Evolutionary conservation across 2,888 invertebrate genomes (phyloP), one percentile per base, ranked within the genome.

Genomic region (Zonitis immaculata): DNA sequence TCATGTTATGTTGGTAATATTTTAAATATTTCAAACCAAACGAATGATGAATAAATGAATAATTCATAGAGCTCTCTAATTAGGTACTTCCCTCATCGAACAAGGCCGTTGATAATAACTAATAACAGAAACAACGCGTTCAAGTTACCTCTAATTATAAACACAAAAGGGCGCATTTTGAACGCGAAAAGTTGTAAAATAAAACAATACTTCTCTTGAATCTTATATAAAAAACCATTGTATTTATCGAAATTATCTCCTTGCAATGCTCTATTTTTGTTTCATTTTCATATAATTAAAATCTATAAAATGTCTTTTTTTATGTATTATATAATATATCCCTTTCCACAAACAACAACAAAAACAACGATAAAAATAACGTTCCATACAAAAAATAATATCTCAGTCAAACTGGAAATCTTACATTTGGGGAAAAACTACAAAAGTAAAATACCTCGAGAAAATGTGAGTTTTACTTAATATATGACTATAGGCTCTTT

Each of bases 1-100:
- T 52, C 47, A 56, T 45, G 22, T 22, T 22, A 22, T 3, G 5
- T 22, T 22, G 42, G 42, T 56, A 42, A 27, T 42, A 22, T 32
- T 49, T 52, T 52, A 52, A 56, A 55, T 55, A 54, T 54, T 54
- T 48, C 39, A 51, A 51, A 54, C 18, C 51, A 22, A 51, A 55
- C 49, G 55, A 51, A 49, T 51, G 55, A 52, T 47, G 51, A 44
- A 42, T 44, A 27, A 22, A 55, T 55, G 49, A 52, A 56, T 56
- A 49, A 56, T 56, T 52, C 49, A 49, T 49, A 44, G 46, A 14
- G 28, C 43, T n/a, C 28, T 42, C 46, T 55, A 51, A 55, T 55
- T 55, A 55, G 51, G 50, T 46, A 53, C 53, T 52, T 52, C 44
- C 44, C 44, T 20, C n/a, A n/a, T n/a, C 18, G 20, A 49, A 46